Base-by-base conservation (phyloP, 2,797 vertebrate species). In the Mycteria americana region DNA sequence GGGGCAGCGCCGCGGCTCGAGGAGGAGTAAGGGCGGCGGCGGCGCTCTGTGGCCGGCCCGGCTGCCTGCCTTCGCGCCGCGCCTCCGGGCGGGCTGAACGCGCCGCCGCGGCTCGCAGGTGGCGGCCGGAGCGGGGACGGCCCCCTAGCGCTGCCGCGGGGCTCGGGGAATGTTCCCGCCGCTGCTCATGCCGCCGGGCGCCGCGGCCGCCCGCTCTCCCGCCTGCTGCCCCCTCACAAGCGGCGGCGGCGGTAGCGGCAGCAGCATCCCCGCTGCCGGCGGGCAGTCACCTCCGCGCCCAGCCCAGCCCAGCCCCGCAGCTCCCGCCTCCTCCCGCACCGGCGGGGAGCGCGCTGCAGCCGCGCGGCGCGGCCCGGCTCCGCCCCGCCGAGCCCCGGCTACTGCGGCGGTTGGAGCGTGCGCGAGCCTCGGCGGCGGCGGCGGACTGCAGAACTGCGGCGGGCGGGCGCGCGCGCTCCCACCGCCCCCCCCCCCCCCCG, bases 401-500 rank as follows among this genome's bases (percentile, higher is more conserved):
- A 86, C 89, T 95, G 92, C 92, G 64, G 87, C 75, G 90, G 56
- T 43, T 74, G 75, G 46, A 59, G 50, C 87, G 91, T 45, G 68
- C 81, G 89, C 76, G 83, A 87, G 73, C 79, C 46, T 39, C 92
- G 23, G 43, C 53, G 45, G 39, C 60, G 27, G 45, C 74, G 11
- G 54, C 64, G 18, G 75, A 91, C 88, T 93, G 92, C 94, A 50
- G 93, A 86, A 56, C 95, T 94, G 92, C 95, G 74, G 93, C 88
- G 95, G 85, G 72, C 72, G 53, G 8, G 83, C 90, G 48, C 28
- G 37, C 67, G 45, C 70, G 18, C 53, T 75, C 69, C 22, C 46
- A 6, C 46, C 43, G 17, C 43, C 14, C 43, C 16, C 41, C 41
- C 12, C 41, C 41, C 41, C 41, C 45, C 67, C 88, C 59, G 24